These are phyloP conservation scores for Lithophane ornitopus DNA, from an alignment of 2,888 invertebrate species.

Conservation along the genomic window DNA sequence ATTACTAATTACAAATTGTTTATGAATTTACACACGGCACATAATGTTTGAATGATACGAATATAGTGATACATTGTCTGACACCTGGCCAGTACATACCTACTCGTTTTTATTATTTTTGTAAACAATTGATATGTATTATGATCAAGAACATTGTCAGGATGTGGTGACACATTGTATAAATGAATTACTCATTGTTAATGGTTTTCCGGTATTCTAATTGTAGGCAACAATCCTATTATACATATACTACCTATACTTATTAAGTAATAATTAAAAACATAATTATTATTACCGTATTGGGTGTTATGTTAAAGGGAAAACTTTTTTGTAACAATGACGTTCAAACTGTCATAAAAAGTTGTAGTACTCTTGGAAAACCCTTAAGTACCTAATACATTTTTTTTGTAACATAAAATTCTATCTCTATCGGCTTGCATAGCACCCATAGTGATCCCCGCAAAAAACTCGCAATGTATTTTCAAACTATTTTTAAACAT, in stretches of 20 bases:
- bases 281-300: neutral
- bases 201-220: conserved; percentile 35
- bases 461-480: neutral
- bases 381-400: neutral
- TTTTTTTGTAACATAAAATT: neutral
- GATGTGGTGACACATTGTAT: conserved; percentile 51
- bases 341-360: neutral
- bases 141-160: conserved; percentile 21
- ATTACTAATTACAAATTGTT: conserved; percentile 33
- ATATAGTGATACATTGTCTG: conserved; percentile 40
- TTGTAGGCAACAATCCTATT: neutral
- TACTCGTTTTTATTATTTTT: conserved; percentile 20
- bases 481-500: neutral
- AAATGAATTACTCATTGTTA: conserved; percentile 25
- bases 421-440: neutral
- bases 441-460: neutral
- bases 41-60: conserved; percentile 9
- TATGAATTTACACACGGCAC: conserved; percentile 29
- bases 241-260: no score
- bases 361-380: neutral
- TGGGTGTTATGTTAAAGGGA: neutral
- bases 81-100: conserved; percentile 32
- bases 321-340: neutral
- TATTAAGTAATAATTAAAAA: neutral
- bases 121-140: conserved; percentile 50